Evolutionary conservation across 2,888 invertebrate species (phyloP).

Genomic region (Harpagoxenus sublaevis): DNA sequence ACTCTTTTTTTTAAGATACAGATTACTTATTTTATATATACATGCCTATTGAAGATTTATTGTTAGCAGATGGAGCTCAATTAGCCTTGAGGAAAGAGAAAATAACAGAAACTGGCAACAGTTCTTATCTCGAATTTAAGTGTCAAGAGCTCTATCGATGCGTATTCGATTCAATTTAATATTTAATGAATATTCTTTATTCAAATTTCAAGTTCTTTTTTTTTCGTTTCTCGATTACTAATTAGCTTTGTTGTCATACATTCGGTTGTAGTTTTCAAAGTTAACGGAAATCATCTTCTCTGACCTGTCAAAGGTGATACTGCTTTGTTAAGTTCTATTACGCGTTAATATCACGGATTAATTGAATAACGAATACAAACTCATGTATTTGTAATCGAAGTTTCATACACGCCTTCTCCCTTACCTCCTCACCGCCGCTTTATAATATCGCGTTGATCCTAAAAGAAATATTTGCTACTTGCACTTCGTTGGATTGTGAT

Average conservation of each 20-base stretch:
- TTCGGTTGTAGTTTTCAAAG: neutral
- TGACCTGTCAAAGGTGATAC: neutral
- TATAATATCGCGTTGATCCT: constrained; percentile 26
- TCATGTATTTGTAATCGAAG: neutral
- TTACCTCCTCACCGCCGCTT: neutral
- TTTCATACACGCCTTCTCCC: neutral
- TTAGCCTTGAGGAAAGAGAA: constrained; percentile 12
- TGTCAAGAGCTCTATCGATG: neutral
- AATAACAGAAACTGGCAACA: neutral
- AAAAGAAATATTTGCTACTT: constrained; percentile 30
- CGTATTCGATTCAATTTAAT: neutral
- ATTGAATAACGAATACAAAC: constrained; percentile 12
- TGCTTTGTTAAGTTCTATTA: constrained; percentile 2
- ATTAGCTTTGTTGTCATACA: neutral
- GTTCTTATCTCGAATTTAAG: neutral
- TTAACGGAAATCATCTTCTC: constrained; percentile 9
- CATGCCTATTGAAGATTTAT: neutral
- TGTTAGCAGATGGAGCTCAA: neutral
- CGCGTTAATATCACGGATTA: constrained; percentile 12
- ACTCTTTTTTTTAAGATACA: neutral
- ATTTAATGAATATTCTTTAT: neutral
- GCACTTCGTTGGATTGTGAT: constrained; percentile 40
- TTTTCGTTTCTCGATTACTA: neutral
- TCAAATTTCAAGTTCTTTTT: neutral
- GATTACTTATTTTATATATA: constrained; percentile 16